Base-by-base conservation (phyloP, 2,888 invertebrate genomes). In the Plusia festucae region DNA sequence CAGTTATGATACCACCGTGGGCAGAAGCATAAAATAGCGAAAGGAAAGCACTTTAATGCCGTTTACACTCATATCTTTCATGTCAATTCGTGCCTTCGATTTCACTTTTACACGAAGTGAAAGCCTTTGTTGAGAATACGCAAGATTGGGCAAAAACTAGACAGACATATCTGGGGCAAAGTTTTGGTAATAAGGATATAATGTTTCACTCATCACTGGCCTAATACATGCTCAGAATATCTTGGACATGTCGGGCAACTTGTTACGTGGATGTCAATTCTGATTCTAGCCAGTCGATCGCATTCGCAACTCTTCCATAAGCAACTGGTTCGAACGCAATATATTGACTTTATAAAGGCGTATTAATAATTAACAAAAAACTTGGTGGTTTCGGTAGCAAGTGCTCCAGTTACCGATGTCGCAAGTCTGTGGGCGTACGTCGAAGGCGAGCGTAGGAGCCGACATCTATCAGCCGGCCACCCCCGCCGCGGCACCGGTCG, bases 351-450 rank as follows among this genome's bases (percentile, higher is more conserved):
- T 83, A 88, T 88, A 89, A 87, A 84, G 80, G 83, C 81, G 83
- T 79, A 83, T 84, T 83, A 85, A 87, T 89, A 87, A 89, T 91
- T 89, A 86, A 85, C 85, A 86, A 85, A 89, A 90, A 88, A 91
- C 83, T 81, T 66, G 66, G 82, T 79, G 71, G 85, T 87, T 88
- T 89, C 84, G 85, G 90, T 88, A 90, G 89, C 88, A 84, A 90
- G 85, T 91, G 92, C 90, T 92, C 93, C 81, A 93, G 92, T 90
- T 93, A 83, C 85, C 85, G 90, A 86, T 92, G 92, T 90, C 90
- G 93, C 88, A 92, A 93, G 87, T 59, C 73, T 70, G 92, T 92
- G 89, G 93, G 92, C 88, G 93, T 90, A 85, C 86, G 85, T 85
- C 86, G 89, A 87, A 83, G 83, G 83, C 80, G 84, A 87, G 92